Evolutionary conservation across 2,113 vertebrate species (phyloP).

Genomic region (Chitala chitala): DNA sequence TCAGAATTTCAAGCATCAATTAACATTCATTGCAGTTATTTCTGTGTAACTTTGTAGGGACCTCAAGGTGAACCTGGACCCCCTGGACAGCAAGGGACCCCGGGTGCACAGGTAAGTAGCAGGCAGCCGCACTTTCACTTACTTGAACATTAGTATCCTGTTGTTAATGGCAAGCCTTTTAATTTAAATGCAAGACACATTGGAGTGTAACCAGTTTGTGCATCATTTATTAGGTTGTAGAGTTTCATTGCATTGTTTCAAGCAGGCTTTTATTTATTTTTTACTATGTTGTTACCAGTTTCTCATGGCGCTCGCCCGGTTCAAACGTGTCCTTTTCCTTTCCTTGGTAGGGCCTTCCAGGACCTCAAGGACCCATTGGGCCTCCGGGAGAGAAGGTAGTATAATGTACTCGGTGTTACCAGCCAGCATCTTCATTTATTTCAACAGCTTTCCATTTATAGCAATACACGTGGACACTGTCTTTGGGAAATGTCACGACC

Average conservation of each 20-base stretch:
- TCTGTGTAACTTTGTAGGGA: slow-evolving; percentile 10
- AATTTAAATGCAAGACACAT: no score
- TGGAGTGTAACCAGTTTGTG: no score
- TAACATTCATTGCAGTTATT: not conserved
- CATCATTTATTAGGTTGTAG: no score
- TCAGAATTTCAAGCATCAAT: not conserved
- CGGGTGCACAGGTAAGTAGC: slow-evolving; percentile 19
- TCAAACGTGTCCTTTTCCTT: not conserved
- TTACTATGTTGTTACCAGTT: not conserved
- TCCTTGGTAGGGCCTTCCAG: slow-evolving; percentile 66
- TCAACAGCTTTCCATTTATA: not conserved
- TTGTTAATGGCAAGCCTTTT: no score
- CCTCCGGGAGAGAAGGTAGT: slow-evolving; percentile 77
- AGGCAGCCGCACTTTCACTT: not conserved
- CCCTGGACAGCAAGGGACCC: slow-evolving; percentile 22
- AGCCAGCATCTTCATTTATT: not conserved
- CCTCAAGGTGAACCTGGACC: slow-evolving; percentile 26
- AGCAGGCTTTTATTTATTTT: not conserved
- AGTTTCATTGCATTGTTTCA: no score
- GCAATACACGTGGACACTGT: not conserved
- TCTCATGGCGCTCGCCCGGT: not conserved
- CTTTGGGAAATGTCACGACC: not conserved
- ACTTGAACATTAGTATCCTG: not conserved
- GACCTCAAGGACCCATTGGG: slow-evolving; percentile 75
- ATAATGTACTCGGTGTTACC: slow-evolving; percentile 22